phyloP scores from a whole-genome alignment of 1,140 invertebrate genomes.

The Pseudobourletiella spinata region DNA sequence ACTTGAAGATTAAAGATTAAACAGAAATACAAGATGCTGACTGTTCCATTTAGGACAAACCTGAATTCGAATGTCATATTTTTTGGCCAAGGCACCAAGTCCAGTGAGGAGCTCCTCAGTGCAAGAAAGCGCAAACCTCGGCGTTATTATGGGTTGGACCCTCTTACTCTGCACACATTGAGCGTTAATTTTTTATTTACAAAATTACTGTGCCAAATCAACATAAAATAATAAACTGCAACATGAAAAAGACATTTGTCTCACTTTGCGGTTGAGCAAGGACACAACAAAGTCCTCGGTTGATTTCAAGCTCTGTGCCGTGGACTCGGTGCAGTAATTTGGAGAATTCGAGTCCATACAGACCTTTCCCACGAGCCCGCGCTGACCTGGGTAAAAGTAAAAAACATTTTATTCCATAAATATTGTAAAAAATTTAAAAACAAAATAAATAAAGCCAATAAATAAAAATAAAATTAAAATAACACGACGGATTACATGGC shows the following conservation, averaged over 20 bases:
- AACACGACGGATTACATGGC: no score
- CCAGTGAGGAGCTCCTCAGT: constrained; percentile 56
- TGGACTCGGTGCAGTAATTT: constrained; percentile 51
- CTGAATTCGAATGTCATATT: constrained; percentile 64
- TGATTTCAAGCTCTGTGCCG: constrained; percentile 47
- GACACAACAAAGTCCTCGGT: constrained; percentile 57
- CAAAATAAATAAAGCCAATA: no score
- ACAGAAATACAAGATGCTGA: no score
- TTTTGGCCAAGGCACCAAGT: constrained; percentile 58
- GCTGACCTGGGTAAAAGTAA: no score
- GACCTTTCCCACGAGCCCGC: constrained; percentile 81
- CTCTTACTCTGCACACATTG: not conserved
- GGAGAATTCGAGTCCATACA: constrained; percentile 65
- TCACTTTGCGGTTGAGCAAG: constrained; percentile 50
- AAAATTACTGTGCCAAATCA: not conserved
- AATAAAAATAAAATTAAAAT: no score
- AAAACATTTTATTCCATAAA: no score
- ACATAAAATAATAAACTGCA: no score
- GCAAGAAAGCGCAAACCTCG: constrained; percentile 76
- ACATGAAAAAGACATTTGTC: no score
- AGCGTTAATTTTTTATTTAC: not conserved
- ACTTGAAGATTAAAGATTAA: no score
- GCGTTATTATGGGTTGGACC: constrained; percentile 71
- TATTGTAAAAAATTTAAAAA: no score
- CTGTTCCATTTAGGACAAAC: no score